phyloP scores from a whole-genome alignment of 2,888 invertebrate genomes.

The Teinopalpus imperialis region DNA sequence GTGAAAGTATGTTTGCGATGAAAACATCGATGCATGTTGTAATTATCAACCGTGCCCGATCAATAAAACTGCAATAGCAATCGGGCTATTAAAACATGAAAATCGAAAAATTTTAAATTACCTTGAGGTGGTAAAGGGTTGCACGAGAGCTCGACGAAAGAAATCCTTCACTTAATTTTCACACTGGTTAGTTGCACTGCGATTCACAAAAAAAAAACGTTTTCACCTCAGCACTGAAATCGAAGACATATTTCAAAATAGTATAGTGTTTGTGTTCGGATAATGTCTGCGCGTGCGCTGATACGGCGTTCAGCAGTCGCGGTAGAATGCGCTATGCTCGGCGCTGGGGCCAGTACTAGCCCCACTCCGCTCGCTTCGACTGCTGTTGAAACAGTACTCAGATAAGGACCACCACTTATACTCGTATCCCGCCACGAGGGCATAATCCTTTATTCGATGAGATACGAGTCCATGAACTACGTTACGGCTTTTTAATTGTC shows the following conservation, averaged over 20 bases:
- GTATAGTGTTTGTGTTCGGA: constrained; percentile 43
- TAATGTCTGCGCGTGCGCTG: constrained; percentile 57
- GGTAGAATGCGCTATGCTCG: constrained; percentile 58
- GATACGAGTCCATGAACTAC: constrained; percentile 60
- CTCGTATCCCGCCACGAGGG: constrained; percentile 56
- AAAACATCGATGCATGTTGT: constrained; percentile 58
- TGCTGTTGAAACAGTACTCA: constrained; percentile 59
- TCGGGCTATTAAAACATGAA: constrained; percentile 36
- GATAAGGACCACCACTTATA: constrained; percentile 66
- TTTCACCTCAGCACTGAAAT: constrained; percentile 69
- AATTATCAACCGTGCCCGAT: constrained; percentile 54
- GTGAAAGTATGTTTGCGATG: constrained; percentile 57
- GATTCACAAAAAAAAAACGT: constrained; percentile 36
- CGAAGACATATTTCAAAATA: constrained; percentile 61
- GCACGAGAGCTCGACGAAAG: constrained; percentile 40
- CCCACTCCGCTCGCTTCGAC: constrained; percentile 57
- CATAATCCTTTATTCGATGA: constrained; percentile 58
- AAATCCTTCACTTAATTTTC: constrained; percentile 40
- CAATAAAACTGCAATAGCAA: constrained; percentile 45
- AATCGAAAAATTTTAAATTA: constrained; percentile 45
- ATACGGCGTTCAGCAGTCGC: constrained; percentile 57
- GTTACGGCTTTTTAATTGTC: constrained; percentile 48
- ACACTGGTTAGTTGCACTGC: constrained; percentile 34
- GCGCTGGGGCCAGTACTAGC: constrained; percentile 31
- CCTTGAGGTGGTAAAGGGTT: constrained; percentile 58